Conservation (phyloP, 92 coral and sea anemone species). For the Epizoanthus ramosus region DNA sequence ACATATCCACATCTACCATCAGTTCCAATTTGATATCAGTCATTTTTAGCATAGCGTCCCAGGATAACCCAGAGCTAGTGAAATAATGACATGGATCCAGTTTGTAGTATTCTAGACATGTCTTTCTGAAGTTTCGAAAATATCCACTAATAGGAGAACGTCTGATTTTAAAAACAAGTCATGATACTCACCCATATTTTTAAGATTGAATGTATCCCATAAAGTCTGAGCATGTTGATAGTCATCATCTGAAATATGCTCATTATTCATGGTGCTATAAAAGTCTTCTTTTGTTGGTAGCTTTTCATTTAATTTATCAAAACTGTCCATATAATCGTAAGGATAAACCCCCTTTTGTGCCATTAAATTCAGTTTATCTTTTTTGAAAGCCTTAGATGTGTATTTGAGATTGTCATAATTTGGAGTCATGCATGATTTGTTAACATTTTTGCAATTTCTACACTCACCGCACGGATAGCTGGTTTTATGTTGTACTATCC, state of each 20-base stretch:
- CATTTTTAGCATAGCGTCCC: background rate
- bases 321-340: slow-evolving; percentile 38
- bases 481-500: slow-evolving; percentile 28
- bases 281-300: background rate
- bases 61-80: no score
- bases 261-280: no score
- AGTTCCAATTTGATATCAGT: no score
- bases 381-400: background rate
- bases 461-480: slow-evolving; percentile 33
- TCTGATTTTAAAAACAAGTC: background rate
- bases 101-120: background rate
- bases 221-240: no score
- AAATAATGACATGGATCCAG: background rate
- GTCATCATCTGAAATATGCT: no score
- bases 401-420: slow-evolving; percentile 1
- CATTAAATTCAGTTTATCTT: slow-evolving; percentile 3
- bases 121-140: background rate
- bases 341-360: slow-evolving; percentile 9
- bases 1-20: background rate
- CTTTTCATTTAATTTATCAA: slow-evolving; percentile 9
- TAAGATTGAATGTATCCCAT: no score
- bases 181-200: background rate
- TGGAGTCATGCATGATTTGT: slow-evolving; percentile 14
- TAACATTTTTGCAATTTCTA: slow-evolving; percentile 23
- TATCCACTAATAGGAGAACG: background rate